Conservation (phyloP, 1,140 invertebrate genomes). For the Drosophila azteca region DNA sequence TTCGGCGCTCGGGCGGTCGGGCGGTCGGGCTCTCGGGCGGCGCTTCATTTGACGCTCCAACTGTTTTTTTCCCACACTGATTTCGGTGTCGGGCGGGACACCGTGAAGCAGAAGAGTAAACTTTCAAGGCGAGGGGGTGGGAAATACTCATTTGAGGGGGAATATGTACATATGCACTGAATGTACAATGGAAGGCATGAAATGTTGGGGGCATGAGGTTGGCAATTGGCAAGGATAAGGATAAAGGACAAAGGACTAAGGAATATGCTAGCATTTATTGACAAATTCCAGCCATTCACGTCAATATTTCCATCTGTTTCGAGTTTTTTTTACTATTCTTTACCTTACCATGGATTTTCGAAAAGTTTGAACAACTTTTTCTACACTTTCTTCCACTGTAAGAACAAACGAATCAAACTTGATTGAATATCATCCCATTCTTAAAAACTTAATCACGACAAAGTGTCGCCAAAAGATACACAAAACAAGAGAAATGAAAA, state of each 20-base stretch:
- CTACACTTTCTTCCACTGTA: not conserved
- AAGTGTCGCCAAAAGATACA: constrained; percentile 46
- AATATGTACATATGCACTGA: too few species aligned
- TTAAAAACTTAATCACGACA: constrained; percentile 58
- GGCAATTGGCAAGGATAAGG: not conserved
- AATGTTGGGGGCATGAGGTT: not conserved
- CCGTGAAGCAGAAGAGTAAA: constrained; percentile 30
- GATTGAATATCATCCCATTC: constrained; percentile 16
- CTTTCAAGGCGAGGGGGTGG: constrained; percentile 20
- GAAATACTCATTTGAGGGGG: not conserved
- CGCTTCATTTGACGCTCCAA: constrained; percentile 74
- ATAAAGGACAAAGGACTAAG: too few species aligned
- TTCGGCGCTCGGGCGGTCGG: too few species aligned
- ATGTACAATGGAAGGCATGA: too few species aligned
- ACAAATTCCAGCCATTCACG: too few species aligned
- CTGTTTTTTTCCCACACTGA: constrained; percentile 75
- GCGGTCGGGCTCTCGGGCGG: constrained; percentile 14
- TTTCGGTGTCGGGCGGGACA: constrained; percentile 57
- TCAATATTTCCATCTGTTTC: too few species aligned
- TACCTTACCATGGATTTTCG: not conserved
- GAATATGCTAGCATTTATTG: too few species aligned
- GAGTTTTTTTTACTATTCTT: too few species aligned
- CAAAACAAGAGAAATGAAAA: not conserved
- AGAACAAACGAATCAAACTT: constrained; percentile 34
- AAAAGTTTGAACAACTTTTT: not conserved